Conservation (phyloP, 92 coral and sea anemone species). For the Epizoanthus rinbou region DNA sequence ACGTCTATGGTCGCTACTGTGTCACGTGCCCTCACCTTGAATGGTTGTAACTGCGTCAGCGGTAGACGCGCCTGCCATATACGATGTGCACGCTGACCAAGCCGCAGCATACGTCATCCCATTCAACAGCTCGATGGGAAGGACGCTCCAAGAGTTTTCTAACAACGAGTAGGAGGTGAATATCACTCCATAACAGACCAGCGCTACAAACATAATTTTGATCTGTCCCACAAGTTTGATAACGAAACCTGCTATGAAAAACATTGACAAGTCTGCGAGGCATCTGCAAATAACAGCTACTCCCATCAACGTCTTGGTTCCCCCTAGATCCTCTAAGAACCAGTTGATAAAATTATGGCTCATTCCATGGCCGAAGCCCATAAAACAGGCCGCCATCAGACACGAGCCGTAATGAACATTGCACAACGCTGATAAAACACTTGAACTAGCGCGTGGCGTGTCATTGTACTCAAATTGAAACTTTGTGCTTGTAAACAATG, state of each 20-base stretch:
- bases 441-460: constrained; percentile 42
- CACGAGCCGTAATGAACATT: constrained; percentile 95
- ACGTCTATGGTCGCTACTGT: too few species aligned
- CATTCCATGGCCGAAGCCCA: constrained; percentile 96
- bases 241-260: constrained; percentile 86
- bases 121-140: constrained; percentile 89
- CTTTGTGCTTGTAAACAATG: constrained; percentile 80
- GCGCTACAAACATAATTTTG: constrained; percentile 71
- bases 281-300: constrained; percentile 84
- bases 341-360: constrained; percentile 94
- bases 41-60: constrained; percentile 91
- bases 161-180: constrained; percentile 82
- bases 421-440: constrained; percentile 78
- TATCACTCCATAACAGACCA: constrained; percentile 80
- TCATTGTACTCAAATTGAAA: constrained; percentile 91
- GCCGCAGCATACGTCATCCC: constrained; percentile 95
- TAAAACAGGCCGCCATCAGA: constrained; percentile 88
- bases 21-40: constrained; percentile 71
- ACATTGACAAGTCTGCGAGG: constrained; percentile 83
- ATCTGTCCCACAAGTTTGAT: constrained; percentile 91
- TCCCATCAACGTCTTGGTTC: constrained; percentile 95
- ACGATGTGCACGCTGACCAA: constrained; percentile 97
- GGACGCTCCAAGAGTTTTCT: constrained; percentile 88
- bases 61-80: constrained; percentile 94
- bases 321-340: constrained; percentile 98